Evolutionary conservation across 2,888 invertebrate genomes (phyloP).

Genomic region (Oxystoma pomonae): DNA sequence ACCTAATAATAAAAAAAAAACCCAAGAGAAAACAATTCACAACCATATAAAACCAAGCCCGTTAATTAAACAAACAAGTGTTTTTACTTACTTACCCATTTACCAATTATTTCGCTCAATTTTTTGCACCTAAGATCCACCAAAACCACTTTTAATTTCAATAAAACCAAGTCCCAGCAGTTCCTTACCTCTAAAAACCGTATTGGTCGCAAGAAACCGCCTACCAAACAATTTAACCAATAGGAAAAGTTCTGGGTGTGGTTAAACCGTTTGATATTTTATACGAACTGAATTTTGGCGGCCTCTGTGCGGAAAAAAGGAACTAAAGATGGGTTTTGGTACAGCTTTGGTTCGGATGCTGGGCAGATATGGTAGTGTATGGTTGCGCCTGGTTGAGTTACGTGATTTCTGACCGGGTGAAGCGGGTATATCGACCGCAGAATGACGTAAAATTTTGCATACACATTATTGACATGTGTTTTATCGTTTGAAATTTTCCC

Average conservation of each 20-base stretch:
- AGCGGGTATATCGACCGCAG: neutral
- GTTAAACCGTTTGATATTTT: neutral
- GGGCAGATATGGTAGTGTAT: constrained; percentile 9
- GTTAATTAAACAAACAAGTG: no score
- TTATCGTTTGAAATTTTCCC: no score
- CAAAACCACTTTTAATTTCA: neutral
- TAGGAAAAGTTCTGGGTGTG: neutral
- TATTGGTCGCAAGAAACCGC: neutral
- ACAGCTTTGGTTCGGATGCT: constrained; percentile 3
- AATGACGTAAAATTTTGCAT: neutral
- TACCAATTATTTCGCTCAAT: neutral
- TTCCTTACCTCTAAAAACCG: neutral
- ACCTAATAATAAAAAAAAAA: no score
- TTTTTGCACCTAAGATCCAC: no score
- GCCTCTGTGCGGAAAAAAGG: constrained; percentile 7
- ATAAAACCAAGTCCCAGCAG: neutral
- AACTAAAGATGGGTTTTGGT: constrained; percentile 4
- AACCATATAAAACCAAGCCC: no score
- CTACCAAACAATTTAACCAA: neutral
- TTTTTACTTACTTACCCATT: neutral
- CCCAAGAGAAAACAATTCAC: no score
- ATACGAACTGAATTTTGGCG: constrained; percentile 1
- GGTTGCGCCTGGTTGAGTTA: neutral
- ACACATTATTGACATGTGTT: neutral
- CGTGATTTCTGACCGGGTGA: neutral